Base-by-base conservation (phyloP, 2,113 vertebrate genomes). In the Tinamus guttatus region DNA sequence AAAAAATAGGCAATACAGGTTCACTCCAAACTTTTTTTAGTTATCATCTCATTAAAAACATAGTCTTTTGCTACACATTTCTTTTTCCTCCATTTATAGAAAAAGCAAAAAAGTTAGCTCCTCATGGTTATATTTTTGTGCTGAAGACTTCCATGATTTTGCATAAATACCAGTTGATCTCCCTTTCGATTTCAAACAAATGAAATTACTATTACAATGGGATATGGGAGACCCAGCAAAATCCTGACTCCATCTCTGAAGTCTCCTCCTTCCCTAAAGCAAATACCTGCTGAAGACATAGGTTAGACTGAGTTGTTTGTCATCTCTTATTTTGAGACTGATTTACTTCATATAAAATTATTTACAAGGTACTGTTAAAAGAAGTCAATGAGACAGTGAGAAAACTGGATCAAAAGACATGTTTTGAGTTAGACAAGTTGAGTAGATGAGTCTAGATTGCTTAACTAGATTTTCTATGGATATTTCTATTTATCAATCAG, bases 61-160 rank as follows among this genome's bases (percentile, higher is more conserved):
- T 21, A 67, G 22, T 14, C 6, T 7, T 38, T 64, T 87, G 32
- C 36, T 27, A 12, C 4, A 8, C 1, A 2, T 52, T 8, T 13
- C 6, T 43, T 27, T 5, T 4, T 7, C 3, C 1, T 13, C 0
- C 8, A 32, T 62, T 89, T 75, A 27, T 54, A 51, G 5, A 3
- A 68, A 86, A 81, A 89, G 2, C 4, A 78, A 56, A 81, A 81
- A 68, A 2, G 64, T 84, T 79, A 79, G 2, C 7, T 54, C 18
- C 16, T 15, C 5, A 4, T 22, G 4, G 14, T 38, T 54, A 83
- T 36, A 2, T 86, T 88, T 81, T 78, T 74, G 24, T 71, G 32
- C 16, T 71, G 3, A 34, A 41, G 67, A 51, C 7, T 58, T 9
- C 8, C 5, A 51, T 20, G 9, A 1, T 14, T 77, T 7, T 24